Conservation (phyloP, 2,797 vertebrate genomes). For the Oophaga sylvatica region DNA sequence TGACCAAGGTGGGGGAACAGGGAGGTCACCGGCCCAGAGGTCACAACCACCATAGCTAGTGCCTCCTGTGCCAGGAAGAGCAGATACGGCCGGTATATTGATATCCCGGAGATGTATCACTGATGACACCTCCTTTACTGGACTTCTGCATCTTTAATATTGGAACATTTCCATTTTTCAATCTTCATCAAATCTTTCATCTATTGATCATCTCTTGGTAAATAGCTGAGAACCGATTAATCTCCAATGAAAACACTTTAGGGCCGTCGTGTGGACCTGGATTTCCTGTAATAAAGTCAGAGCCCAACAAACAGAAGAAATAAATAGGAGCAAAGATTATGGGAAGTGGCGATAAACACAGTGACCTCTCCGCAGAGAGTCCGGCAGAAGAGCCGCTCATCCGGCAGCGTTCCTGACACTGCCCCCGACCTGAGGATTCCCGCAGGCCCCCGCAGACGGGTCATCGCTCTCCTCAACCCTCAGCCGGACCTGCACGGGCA, state of each 20-base stretch:
- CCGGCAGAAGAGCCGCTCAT: constrained; percentile 5
- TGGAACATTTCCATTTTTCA: constrained; percentile 2
- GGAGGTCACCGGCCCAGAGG: neutral
- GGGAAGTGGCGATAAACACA: constrained; percentile 26
- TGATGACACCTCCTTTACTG: neutral
- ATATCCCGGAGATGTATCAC: neutral
- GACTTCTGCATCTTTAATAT: neutral
- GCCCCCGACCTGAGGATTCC: neutral
- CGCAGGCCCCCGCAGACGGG: neutral
- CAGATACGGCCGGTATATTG: neutral
- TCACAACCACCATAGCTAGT: neutral
- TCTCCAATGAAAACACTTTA: constrained; percentile 13
- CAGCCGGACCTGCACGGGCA: constrained; percentile 12
- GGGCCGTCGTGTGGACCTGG: neutral
- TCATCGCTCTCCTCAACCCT: constrained; percentile 46
- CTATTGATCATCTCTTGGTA: constrained; percentile 29
- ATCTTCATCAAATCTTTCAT: constrained; percentile 11
- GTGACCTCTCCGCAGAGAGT: constrained; percentile 4
- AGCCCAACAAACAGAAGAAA: neutral
- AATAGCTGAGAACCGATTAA: constrained; percentile 12
- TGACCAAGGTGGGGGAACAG: neutral
- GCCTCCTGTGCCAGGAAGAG: neutral
- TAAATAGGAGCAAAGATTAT: constrained; percentile 22
- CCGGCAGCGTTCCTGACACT: constrained; percentile 44
- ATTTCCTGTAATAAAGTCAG: constrained; percentile 38